These are phyloP conservation scores for Phengaris alcon DNA, from an alignment of 2,888 invertebrate species.

Conservation along the genomic window DNA sequence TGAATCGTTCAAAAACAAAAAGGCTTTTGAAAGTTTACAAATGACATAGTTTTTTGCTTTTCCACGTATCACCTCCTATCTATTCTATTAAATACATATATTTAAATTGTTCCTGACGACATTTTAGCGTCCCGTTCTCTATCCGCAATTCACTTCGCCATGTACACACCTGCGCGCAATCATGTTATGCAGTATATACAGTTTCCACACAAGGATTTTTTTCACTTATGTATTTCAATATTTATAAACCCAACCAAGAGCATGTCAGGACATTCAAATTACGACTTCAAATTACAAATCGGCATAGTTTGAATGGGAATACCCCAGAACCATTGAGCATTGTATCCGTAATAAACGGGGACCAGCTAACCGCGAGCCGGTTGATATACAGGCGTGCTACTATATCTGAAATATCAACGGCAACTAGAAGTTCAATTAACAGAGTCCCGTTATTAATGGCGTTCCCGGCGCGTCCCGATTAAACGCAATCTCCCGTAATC, in stretches of 20 bases:
- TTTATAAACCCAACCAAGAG: background rate
- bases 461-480: slow-evolving; percentile 66
- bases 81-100: too few relatives aligned
- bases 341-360: slow-evolving; percentile 31
- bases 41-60: too few relatives aligned
- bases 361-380: slow-evolving; percentile 25
- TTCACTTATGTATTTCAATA: slow-evolving; percentile 33
- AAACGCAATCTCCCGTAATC: slow-evolving; percentile 75
- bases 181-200: slow-evolving; percentile 50
- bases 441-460: slow-evolving; percentile 71
- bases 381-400: slow-evolving; percentile 45
- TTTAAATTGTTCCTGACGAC: slow-evolving; percentile 35
- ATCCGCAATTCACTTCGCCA: slow-evolving; percentile 62
- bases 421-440: slow-evolving; percentile 71
- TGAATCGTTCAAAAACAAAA: too few relatives aligned
- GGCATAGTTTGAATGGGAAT: too few relatives aligned
- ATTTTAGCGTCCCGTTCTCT: slow-evolving; percentile 51
- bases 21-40: too few relatives aligned
- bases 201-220: slow-evolving; percentile 44
- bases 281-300: too few relatives aligned
- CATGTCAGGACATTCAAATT: too few relatives aligned
- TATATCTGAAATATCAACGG: slow-evolving; percentile 69
- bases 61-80: too few relatives aligned
- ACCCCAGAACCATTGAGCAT: background rate
- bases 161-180: slow-evolving; percentile 68